These are phyloP conservation scores for Hystrix cristata DNA, from an alignment of 2,113 vertebrate species.

Conservation along the genomic window DNA sequence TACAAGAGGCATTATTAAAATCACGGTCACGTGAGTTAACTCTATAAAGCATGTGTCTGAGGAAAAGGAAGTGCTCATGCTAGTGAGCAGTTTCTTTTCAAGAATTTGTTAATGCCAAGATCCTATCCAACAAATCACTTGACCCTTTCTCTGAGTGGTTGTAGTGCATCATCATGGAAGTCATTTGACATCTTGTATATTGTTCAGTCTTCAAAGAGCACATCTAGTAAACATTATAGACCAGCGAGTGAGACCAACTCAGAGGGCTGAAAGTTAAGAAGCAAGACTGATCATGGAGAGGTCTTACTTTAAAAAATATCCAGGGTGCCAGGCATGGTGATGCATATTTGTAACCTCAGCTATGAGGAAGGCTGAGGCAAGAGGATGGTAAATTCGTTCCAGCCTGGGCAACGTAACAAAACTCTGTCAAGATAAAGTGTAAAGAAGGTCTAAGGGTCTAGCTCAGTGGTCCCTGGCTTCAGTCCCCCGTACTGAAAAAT, in stretches of 20 bases:
- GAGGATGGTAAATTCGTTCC: not conserved
- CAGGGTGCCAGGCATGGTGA: not conserved
- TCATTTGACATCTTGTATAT: not conserved
- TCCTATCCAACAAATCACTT: slow-evolving; percentile 18
- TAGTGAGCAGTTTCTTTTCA: not conserved
- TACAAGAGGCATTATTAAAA: not conserved
- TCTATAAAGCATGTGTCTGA: not conserved
- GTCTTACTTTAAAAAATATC: not conserved
- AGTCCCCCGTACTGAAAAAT: not conserved
- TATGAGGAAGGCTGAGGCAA: not conserved
- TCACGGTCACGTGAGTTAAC: not conserved
- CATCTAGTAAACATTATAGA: slow-evolving; percentile 5
- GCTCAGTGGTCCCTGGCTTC: not conserved
- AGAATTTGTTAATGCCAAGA: not conserved
- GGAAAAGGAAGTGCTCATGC: not conserved
- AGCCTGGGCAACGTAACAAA: not conserved
- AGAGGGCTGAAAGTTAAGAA: not conserved
- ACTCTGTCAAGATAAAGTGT: not conserved
- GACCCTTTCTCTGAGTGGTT: slow-evolving; percentile 17
- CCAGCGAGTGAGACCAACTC: not conserved
- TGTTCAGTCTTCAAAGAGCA: not conserved
- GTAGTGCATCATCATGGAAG: not conserved
- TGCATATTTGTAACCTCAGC: not conserved
- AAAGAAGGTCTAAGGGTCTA: not conserved
- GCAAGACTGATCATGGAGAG: not conserved